Percentiles rank a stretch among this genome's conserved stretches.
Evolutionary conservation across 2,113 vertebrate species (phyloP).

Genomic region (Dascyllus trimaculatus): DNA sequence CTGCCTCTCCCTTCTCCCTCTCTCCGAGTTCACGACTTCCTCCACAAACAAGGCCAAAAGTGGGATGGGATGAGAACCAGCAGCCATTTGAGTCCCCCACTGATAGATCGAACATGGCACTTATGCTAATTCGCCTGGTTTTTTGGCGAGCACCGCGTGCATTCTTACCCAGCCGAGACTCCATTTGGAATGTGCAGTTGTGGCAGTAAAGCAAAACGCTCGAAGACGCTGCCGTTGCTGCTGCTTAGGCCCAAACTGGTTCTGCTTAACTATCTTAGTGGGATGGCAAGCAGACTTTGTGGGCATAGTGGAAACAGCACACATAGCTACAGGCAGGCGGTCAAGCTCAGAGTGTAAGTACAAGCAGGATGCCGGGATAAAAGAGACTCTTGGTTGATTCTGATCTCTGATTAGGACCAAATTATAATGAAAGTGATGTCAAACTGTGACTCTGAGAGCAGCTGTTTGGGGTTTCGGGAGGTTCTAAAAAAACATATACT

Average conservation of each 20-base stretch:
- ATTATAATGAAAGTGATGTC: not conserved
- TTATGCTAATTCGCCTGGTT: conserved; percentile 90
- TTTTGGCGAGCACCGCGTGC: conserved; percentile 73
- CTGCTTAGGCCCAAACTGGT: conserved; percentile 22
- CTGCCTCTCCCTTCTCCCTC: conserved; percentile 81
- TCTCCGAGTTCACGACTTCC: conserved; percentile 87
- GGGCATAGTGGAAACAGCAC: not conserved
- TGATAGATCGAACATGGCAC: conserved; percentile 93
- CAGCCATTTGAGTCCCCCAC: conserved; percentile 85
- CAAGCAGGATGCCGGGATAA: conserved; percentile 11
- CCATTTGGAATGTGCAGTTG: conserved; percentile 79
- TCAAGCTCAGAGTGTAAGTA: not conserved
- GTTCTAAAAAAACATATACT: too few species aligned
- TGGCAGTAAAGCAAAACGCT: conserved; percentile 58
- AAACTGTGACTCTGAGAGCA: not conserved
- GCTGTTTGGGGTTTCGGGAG: not conserved
- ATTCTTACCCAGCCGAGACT: conserved; percentile 74
- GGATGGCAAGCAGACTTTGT: conserved; percentile 46
- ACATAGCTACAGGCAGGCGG: not conserved
- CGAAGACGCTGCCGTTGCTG: conserved; percentile 39
- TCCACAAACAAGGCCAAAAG: conserved; percentile 86
- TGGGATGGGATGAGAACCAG: conserved; percentile 83
- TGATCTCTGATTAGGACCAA: not conserved
- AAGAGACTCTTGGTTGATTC: not conserved
- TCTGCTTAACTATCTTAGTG: conserved; percentile 10